Evolutionary conservation across 2,888 invertebrate genomes (phyloP).

Genomic region (Sceliomorpha sp.): DNA sequence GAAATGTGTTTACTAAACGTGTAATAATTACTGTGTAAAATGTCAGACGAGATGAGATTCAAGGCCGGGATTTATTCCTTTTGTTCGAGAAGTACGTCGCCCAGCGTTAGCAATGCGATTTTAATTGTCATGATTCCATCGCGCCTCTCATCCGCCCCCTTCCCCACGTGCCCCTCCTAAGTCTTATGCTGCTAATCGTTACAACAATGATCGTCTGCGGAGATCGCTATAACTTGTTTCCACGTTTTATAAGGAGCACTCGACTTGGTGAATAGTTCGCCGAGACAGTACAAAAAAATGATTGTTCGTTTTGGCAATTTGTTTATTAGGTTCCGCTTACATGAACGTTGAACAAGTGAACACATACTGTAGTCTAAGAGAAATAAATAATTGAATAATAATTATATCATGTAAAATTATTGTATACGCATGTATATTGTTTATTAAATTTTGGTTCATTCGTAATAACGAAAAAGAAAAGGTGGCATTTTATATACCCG

Average conservation of each 20-base stretch:
- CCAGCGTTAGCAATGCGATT: slow-evolving; percentile 26
- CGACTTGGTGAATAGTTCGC: slow-evolving; percentile 51
- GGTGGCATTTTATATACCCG: too few species aligned
- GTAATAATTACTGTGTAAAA: too few species aligned
- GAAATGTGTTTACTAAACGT: too few species aligned
- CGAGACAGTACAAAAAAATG: slow-evolving; percentile 55
- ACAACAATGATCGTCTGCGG: slow-evolving; percentile 14
- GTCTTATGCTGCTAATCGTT: slow-evolving; percentile 19
- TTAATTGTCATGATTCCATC: not conserved
- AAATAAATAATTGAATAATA: slow-evolving; percentile 47
- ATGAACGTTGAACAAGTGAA: slow-evolving; percentile 37
- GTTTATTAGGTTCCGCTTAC: slow-evolving; percentile 46
- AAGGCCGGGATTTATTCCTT: slow-evolving; percentile 4
- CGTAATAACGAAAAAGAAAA: too few species aligned
- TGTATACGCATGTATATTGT: slow-evolving; percentile 48
- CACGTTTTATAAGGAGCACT: slow-evolving; percentile 54
- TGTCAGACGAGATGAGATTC: too few species aligned
- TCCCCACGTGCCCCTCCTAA: too few species aligned
- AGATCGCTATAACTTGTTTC: slow-evolving; percentile 39
- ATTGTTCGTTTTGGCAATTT: slow-evolving; percentile 42
- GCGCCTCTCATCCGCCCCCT: not conserved
- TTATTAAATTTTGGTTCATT: too few species aligned
- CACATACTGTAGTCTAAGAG: slow-evolving; percentile 41
- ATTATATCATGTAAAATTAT: slow-evolving; percentile 50
- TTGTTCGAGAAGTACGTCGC: slow-evolving; percentile 17